Percentiles rank a stretch among this genome's conserved stretches.
Conservation (phyloP, 2,113 vertebrate genomes). For the Apteryx owenii region DNA sequence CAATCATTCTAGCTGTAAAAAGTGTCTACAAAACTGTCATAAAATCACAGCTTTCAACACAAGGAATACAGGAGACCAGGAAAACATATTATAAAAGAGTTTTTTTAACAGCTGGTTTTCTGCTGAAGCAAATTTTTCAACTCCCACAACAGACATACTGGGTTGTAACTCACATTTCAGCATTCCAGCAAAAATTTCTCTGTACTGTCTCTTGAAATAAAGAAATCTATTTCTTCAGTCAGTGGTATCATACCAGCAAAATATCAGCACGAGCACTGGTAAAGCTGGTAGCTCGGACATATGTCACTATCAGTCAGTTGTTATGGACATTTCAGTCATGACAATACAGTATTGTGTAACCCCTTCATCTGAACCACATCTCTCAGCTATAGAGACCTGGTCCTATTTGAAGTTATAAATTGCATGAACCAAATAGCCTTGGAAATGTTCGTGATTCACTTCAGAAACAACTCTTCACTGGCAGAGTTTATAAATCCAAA, state of each 20-base stretch:
- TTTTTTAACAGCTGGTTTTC: constrained; percentile 33
- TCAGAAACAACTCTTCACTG: background rate
- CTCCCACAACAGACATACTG: constrained; percentile 45
- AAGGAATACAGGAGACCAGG: background rate
- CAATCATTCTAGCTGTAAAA: background rate
- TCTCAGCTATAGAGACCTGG: background rate
- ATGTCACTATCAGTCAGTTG: background rate
- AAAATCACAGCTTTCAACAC: background rate
- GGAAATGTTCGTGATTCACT: background rate
- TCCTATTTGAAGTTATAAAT: background rate
- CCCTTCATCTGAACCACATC: background rate
- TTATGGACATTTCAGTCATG: background rate
- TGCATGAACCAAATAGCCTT: background rate
- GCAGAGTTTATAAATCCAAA: background rate
- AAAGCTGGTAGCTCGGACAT: background rate
- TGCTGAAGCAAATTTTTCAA: constrained; percentile 50
- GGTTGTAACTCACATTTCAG: constrained; percentile 34
- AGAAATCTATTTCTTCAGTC: constrained; percentile 2
- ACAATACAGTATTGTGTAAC: background rate
- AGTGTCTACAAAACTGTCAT: background rate
- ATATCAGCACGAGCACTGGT: background rate
- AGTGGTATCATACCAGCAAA: background rate
- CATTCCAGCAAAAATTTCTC: background rate
- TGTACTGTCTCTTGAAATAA: background rate
- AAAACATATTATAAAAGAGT: constrained; percentile 32